Percentiles rank a stretch among this genome's conserved stretches.
Evolutionary conservation across 2,888 invertebrate genomes (phyloP).

Genomic region (Limnephilus marmoratus): DNA sequence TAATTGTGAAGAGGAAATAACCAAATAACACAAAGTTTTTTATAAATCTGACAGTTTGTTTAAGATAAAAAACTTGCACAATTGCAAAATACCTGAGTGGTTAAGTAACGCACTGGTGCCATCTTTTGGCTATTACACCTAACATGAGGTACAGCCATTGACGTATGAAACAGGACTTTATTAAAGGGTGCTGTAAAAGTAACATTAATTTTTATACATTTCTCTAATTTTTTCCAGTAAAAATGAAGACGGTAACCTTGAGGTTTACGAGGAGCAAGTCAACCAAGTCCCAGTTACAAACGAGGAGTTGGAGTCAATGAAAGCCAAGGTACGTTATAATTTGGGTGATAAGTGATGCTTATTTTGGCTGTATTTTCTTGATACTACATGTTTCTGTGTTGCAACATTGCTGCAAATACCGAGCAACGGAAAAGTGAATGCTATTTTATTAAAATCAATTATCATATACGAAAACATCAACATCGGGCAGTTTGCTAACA

Average conservation of each 20-base stretch:
- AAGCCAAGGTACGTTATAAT: slow-evolving; percentile 50
- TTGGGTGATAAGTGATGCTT: background rate
- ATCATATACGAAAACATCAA: background rate
- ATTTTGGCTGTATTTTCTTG: background rate
- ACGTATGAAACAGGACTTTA: too few relatives aligned
- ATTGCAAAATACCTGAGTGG: too few relatives aligned
- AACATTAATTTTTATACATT: background rate
- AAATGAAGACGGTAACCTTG: slow-evolving; percentile 75
- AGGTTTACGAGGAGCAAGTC: slow-evolving; percentile 77
- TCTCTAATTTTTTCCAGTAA: slow-evolving; percentile 70
- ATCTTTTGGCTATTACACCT: too few relatives aligned
- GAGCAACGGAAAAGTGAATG: background rate
- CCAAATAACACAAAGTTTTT: too few relatives aligned
- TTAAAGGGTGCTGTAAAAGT: background rate
- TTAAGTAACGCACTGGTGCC: background rate
- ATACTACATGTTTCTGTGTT: too few relatives aligned
- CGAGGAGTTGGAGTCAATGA: slow-evolving; percentile 61
- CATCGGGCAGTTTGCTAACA: background rate
- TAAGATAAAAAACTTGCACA: too few relatives aligned
- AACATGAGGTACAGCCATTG: too few relatives aligned
- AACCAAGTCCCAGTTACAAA: slow-evolving; percentile 64
- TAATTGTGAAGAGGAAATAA: too few relatives aligned
- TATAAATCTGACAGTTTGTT: too few relatives aligned
- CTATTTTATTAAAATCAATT: background rate
- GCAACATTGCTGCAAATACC: background rate